Percentiles rank a stretch among this genome's conserved stretches.
Conservation (phyloP, 2,113 vertebrate species). For the Oriolus oriolus region DNA sequence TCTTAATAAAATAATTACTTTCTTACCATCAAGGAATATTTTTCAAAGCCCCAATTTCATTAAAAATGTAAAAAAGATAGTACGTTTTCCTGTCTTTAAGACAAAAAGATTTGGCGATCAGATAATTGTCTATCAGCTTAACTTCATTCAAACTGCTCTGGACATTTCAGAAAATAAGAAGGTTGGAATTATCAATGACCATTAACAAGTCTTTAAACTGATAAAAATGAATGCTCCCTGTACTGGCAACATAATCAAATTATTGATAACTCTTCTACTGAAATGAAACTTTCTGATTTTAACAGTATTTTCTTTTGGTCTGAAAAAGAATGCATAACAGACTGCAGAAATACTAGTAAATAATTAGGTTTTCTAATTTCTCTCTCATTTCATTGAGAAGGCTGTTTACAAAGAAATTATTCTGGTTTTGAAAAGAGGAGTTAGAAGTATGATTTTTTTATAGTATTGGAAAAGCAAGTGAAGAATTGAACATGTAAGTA, state of each 20-base stretch:
- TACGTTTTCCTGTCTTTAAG: background rate
- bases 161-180: background rate
- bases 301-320: background rate
- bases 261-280: background rate
- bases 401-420: background rate
- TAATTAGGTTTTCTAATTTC: background rate
- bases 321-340: background rate
- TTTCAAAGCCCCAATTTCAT: background rate
- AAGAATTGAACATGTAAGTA: background rate
- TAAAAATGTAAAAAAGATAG: background rate
- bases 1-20: background rate
- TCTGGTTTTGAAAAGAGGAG: background rate
- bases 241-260: background rate
- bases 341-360: background rate
- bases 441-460: background rate
- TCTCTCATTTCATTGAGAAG: background rate
- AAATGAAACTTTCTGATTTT: background rate
- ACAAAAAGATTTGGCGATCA: background rate
- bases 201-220: background rate
- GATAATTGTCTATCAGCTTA: background rate
- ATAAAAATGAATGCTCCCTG: background rate
- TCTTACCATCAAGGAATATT: background rate
- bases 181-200: background rate
- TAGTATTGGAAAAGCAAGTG: background rate
- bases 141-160: background rate